These are phyloP conservation scores for Xiphophorus maculatus DNA, from an alignment of 2,113 vertebrate species.

Conservation along the genomic window DNA sequence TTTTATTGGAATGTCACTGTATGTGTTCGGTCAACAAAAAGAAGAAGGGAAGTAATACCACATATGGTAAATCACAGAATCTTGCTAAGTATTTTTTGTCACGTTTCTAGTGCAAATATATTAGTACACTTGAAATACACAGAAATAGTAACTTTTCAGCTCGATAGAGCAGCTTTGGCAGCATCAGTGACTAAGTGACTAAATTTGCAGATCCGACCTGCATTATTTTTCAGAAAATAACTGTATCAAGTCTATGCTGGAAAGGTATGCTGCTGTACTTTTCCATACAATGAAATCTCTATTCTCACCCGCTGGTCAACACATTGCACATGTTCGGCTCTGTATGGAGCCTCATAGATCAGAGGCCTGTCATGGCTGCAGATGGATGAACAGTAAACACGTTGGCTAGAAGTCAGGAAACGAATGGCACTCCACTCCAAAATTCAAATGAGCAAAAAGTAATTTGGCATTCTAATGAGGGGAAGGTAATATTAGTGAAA, in stretches of 20 bases:
- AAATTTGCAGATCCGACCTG: neutral
- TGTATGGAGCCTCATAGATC: slow-evolving; percentile 17
- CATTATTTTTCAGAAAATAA: neutral
- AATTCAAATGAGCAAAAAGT: slow-evolving; percentile 31
- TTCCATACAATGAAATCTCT: neutral
- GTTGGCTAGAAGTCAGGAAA: neutral
- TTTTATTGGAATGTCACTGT: neutral
- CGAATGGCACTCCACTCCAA: neutral
- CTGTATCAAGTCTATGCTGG: neutral
- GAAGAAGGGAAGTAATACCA: neutral
- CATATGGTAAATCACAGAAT: too few relatives aligned
- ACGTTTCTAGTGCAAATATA: too few relatives aligned
- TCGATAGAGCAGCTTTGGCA: too few relatives aligned
- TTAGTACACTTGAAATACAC: too few relatives aligned
- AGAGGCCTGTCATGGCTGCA: slow-evolving; percentile 19
- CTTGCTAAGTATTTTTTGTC: too few relatives aligned
- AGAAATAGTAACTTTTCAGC: too few relatives aligned
- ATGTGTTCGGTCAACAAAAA: neutral
- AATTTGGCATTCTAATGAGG: slow-evolving; percentile 20
- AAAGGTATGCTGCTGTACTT: neutral
- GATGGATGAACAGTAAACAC: slow-evolving; percentile 24
- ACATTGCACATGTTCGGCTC: neutral
- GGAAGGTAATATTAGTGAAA: slow-evolving; percentile 20
- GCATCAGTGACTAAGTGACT: too few relatives aligned
- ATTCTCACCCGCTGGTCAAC: too few relatives aligned